These are phyloP conservation scores for Pelobates fuscus DNA, from an alignment of 2,113 vertebrate species.

Conservation along the genomic window DNA sequence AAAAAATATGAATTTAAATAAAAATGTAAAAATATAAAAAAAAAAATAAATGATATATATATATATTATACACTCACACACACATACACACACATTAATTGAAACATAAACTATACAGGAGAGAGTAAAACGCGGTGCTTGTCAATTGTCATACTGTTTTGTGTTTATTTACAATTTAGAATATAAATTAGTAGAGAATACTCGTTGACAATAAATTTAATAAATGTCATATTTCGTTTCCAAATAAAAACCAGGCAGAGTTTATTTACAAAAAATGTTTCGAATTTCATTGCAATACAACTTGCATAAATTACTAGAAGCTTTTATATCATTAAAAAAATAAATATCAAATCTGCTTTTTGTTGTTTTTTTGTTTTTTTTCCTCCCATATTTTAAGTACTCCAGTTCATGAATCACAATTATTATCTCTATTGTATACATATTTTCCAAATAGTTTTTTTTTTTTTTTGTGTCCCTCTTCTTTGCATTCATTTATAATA, in stretches of 20 bases:
- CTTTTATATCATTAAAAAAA: constrained; percentile 95
- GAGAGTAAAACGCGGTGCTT: background rate
- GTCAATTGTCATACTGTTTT: constrained; percentile 72
- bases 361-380: constrained; percentile 12
- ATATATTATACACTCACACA: no score
- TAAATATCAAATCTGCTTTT: constrained; percentile 99
- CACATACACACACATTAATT: no score
- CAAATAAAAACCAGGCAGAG: constrained; percentile 96
- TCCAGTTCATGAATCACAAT: constrained; percentile 85
- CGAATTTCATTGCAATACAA: constrained; percentile 98
- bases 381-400: constrained; percentile 84
- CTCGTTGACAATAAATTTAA: constrained; percentile 86
- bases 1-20: constrained; percentile 24
- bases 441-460: constrained; percentile 83
- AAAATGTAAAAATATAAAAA: constrained; percentile 51
- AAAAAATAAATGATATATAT: constrained; percentile 45
- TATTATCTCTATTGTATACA: constrained; percentile 80
- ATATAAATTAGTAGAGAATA: constrained; percentile 99
- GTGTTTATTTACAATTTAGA: constrained; percentile 96
- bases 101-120: no score
- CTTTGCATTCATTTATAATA: constrained; percentile 63
- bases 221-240: constrained; percentile 80
- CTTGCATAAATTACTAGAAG: constrained; percentile 99
- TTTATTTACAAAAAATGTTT: constrained; percentile 96
- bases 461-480: constrained; percentile 68